phyloP scores from a whole-genome alignment of 2,113 vertebrate species.

The Oceanodroma tethys region DNA sequence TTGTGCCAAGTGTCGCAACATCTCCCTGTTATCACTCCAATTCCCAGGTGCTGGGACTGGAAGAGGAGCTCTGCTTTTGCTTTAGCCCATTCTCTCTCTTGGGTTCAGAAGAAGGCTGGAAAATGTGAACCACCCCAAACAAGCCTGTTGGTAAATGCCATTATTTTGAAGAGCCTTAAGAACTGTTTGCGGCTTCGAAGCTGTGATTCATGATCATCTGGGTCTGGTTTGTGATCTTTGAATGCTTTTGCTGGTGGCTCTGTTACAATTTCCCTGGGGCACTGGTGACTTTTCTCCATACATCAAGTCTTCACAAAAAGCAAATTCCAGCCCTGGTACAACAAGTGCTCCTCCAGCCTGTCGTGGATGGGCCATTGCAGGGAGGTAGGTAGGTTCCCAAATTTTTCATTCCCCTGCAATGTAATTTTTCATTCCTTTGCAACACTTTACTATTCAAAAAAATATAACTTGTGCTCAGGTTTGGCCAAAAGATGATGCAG shows the following conservation, averaged over 20 bases:
- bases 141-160: background rate
- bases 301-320: background rate
- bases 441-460: background rate
- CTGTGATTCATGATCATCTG: background rate
- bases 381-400: background rate
- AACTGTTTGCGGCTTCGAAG: background rate
- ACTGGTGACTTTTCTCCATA: background rate
- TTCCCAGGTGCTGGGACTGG: fast-evolving
- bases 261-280: background rate
- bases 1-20: background rate
- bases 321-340: background rate
- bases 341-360: background rate
- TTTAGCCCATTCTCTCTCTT: background rate
- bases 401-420: background rate
- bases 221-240: background rate
- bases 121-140: background rate
- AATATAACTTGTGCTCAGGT: background rate
- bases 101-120: background rate
- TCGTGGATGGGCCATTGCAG: background rate
- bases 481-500: background rate
- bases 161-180: background rate
- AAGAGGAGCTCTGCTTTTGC: background rate
- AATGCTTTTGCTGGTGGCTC: background rate
- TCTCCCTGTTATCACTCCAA: background rate
- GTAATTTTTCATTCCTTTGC: background rate